phyloP scores from a whole-genome alignment of 2,113 vertebrate species.

The Dascyllus trimaculatus region DNA sequence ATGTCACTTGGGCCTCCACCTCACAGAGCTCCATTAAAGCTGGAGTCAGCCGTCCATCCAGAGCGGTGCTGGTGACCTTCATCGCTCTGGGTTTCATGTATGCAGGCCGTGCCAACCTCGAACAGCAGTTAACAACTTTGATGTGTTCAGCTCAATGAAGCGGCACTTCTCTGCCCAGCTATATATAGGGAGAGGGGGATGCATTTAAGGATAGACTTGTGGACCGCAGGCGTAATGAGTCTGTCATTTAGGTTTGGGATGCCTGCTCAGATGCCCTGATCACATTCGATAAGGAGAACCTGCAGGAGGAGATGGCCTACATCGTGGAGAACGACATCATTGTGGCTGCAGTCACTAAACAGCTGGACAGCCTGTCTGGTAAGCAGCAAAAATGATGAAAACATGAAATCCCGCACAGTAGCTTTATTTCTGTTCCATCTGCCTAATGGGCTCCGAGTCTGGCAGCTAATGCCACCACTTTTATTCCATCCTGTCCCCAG shows the following conservation, averaged over 20 bases:
- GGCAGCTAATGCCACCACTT: constrained; percentile 70
- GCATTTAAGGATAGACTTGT: constrained; percentile 70
- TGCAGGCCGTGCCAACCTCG: constrained; percentile 50
- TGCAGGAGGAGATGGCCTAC: constrained; percentile 94
- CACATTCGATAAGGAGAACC: constrained; percentile 94
- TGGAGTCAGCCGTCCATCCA: constrained; percentile 43
- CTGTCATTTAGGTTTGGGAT: constrained; percentile 95
- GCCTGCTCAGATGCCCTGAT: constrained; percentile 98
- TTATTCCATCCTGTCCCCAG: constrained; percentile 71
- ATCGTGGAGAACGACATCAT: constrained; percentile 96
- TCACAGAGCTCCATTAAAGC: constrained; percentile 41
- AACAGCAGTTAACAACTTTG: constrained; percentile 68
- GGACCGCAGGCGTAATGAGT: constrained; percentile 74
- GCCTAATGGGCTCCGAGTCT: constrained; percentile 53
- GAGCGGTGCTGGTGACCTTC: constrained; percentile 58
- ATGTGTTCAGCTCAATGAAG: constrained; percentile 79
- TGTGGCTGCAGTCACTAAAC: constrained; percentile 92
- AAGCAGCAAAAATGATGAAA: constrained; percentile 58
- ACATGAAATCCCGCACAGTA: constrained; percentile 36
- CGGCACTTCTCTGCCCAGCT: constrained; percentile 60
- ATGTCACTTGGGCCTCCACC: constrained; percentile 43
- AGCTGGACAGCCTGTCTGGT: constrained; percentile 92
- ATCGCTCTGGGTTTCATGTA: constrained; percentile 31
- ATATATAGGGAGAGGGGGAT: constrained; percentile 74
- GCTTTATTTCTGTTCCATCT: constrained; percentile 61